phyloP scores from a whole-genome alignment of 2,797 vertebrate species.

The Gouania willdenowi region DNA sequence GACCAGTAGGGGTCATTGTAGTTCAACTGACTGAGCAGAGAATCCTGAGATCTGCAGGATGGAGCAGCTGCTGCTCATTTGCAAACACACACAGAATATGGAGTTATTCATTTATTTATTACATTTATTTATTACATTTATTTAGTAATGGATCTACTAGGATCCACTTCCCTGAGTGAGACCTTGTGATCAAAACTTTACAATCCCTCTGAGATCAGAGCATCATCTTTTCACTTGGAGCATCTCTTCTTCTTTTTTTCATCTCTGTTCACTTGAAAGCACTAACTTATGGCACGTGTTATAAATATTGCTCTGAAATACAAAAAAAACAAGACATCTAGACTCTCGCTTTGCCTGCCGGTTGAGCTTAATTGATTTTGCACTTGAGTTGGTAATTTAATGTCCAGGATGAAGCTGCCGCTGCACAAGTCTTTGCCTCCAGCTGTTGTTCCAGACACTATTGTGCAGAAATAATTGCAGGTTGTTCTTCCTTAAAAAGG shows the following conservation, averaged over 20 bases:
- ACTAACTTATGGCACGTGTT: no score
- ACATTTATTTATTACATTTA: not conserved
- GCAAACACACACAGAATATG: conserved; percentile 15
- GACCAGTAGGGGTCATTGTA: conserved; percentile 82
- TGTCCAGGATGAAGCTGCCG: conserved; percentile 46
- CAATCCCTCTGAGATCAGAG: no score
- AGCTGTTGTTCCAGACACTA: conserved; percentile 50
- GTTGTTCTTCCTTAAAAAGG: conserved; percentile 29
- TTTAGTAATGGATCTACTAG: no score
- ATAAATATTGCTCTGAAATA: no score
- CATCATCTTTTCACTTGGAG: no score
- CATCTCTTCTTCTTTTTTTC: conserved; percentile 5
- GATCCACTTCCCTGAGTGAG: no score
- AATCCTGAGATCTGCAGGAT: conserved; percentile 5
- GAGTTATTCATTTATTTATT: conserved; percentile 7
- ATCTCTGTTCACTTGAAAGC: conserved; percentile 3
- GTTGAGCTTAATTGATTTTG: conserved; percentile 49
- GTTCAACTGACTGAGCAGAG: conserved; percentile 65
- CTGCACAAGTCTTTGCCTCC: conserved; percentile 43
- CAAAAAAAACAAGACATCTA: conserved; percentile 2
- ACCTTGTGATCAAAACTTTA: no score
- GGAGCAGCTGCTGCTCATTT: conserved; percentile 28
- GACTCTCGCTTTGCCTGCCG: not conserved
- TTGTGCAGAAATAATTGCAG: conserved; percentile 57
- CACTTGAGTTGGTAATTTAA: conserved; percentile 51